A percentile compares a stretch with the other conserved stretches of the same genome.
Evolutionary conservation across 92 coral and sea anemone genomes (phyloP).

Genomic region (Epizoanthus ramosus): DNA sequence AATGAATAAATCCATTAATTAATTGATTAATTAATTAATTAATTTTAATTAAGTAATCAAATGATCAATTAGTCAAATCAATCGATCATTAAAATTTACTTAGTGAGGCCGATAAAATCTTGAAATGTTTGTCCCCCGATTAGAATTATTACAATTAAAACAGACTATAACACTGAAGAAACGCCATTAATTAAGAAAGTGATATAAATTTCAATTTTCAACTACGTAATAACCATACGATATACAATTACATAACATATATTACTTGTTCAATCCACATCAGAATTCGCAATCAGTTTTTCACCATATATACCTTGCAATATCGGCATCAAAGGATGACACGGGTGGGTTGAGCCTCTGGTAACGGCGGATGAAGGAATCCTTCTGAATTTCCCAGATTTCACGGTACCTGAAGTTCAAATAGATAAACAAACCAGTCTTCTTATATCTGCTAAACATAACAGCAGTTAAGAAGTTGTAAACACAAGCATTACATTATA

Average conservation of each 20-base stretch:
- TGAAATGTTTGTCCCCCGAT: too few relatives aligned
- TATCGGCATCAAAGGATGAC: conserved; percentile 98
- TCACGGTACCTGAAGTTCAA: conserved; percentile 81
- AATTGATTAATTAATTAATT: too few relatives aligned
- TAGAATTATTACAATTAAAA: too few relatives aligned
- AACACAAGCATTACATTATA: too few relatives aligned
- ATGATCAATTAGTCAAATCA: too few relatives aligned
- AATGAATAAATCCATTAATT: too few relatives aligned
- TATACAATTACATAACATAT: background rate
- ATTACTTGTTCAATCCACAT: background rate
- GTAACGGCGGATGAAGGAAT: conserved; percentile 95
- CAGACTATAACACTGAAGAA: too few relatives aligned
- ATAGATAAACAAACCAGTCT: background rate
- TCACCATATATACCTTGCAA: conserved; percentile 71
- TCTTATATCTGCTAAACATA: background rate
- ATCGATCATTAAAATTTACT: too few relatives aligned
- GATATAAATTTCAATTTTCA: background rate
- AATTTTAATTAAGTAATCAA: too few relatives aligned
- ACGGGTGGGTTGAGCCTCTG: conserved; percentile 98
- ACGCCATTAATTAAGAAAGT: background rate
- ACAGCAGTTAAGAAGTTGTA: background rate
- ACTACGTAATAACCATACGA: too few relatives aligned
- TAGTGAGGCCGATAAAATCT: too few relatives aligned
- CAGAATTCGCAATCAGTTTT: background rate
- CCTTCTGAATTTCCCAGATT: conserved; percentile 99